Conservation (phyloP, 2,113 vertebrate genomes). For the Sceloporus tristichus region DNA sequence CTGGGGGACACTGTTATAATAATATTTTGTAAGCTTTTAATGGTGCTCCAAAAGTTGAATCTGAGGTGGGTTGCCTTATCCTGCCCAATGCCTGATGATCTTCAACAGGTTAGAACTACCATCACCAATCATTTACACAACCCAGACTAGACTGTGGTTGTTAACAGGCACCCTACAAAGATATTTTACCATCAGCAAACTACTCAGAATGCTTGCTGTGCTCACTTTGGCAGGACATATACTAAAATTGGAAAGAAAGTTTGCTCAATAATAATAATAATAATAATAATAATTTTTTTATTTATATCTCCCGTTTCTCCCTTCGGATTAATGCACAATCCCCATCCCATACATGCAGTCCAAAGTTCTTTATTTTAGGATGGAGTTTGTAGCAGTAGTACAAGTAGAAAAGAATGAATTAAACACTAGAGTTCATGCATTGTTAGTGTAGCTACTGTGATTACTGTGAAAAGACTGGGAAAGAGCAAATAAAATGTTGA, state of each 20-base stretch:
- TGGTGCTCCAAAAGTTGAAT: neutral
- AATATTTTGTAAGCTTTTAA: neutral
- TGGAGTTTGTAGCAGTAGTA: neutral
- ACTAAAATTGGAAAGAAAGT: too few species aligned
- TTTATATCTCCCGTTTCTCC: too few species aligned
- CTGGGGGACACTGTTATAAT: too few species aligned
- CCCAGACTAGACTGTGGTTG: neutral
- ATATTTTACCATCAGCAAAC: neutral
- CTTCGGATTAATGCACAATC: neutral
- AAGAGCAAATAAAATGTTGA: fast-evolving
- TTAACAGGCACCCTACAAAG: neutral
- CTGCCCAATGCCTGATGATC: neutral
- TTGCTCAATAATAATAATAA: too few species aligned
- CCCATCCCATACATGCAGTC: neutral
- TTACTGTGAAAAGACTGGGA: fast-evolving
- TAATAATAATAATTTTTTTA: too few species aligned
- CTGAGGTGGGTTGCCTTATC: neutral
- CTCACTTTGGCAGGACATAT: too few species aligned
- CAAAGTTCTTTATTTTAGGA: neutral
- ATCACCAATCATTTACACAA: neutral
- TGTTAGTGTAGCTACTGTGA: fast-evolving
- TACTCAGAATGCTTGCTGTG: neutral
- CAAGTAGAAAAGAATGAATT: neutral
- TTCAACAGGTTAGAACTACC: neutral
- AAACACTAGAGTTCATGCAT: neutral